Evolutionary conservation across 2,888 invertebrate species (phyloP), one percentile per base, ranked within the genome.

Genomic region (Eupithecia subfuscata): DNA sequence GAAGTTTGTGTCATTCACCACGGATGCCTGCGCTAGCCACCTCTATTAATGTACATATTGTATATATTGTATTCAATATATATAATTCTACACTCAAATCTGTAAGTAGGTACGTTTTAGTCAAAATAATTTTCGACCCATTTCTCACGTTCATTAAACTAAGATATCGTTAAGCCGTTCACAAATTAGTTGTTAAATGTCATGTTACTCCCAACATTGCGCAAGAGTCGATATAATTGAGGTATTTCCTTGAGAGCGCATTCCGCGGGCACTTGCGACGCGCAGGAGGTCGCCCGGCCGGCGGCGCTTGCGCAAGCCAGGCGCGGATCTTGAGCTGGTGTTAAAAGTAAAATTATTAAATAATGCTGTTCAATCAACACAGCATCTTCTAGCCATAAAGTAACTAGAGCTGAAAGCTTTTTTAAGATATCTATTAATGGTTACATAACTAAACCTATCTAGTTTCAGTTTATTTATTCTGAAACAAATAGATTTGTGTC

Each of bases 261-360:
- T 67, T 43, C 65, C 65, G 70, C 65, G 64, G 12, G 68, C 45
- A 56, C 30, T 52, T 25, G 22, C 56, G n/a, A 11, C 56, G 9
- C 52, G 52, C 63, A 22, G 69, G 25, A 75, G 71, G 75, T 71
- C 71, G 75, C 64, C 68, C 69, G 74, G 56, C 56, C 30, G 74
- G 69, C 16, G 48, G 34, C 74, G 52, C 70, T 70, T 74, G 70
- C 74, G 74, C 74, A 68, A 75, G 56, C 18, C 52, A 70, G 70
- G 45, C 60, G 67, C 67, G 56, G 45, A 56, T 71, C 63, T 43
- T 64, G 63, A 30, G 69, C 72, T 69, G 18, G 9, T 52, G 1
- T 48, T 48, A 48, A 48, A 16, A 48, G 16, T 45, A 14, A 45
- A 45, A 45, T 45, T 5, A 45, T 45, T 16, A 16, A 45, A 5